Conservation (phyloP, 2,888 invertebrate genomes). For the Busseola fusca region DNA sequence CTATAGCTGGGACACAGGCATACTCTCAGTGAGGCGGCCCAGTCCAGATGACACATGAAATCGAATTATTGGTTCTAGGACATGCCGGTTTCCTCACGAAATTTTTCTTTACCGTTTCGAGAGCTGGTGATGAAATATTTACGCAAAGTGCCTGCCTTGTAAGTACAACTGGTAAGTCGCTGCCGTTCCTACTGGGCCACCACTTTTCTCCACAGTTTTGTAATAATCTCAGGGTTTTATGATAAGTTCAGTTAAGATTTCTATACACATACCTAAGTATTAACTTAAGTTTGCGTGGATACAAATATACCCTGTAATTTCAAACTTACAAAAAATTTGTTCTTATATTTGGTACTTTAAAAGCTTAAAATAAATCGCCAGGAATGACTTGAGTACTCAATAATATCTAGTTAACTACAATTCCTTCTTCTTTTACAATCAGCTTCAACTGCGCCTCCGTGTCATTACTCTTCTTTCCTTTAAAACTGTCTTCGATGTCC, state of each 20-base stretch:
- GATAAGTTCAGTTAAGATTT: background rate
- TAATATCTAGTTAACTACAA: constrained; percentile 45
- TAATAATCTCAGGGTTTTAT: background rate
- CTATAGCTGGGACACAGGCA: too few relatives aligned
- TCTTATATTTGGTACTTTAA: constrained; percentile 40
- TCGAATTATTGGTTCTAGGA: too few relatives aligned
- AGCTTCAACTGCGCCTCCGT: constrained; percentile 80
- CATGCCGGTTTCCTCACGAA: too few relatives aligned
- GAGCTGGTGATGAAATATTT: too few relatives aligned
- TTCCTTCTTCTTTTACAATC: constrained; percentile 69
- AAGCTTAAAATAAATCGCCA: constrained; percentile 15
- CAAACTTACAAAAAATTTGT: constrained; percentile 12
- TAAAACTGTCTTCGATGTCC: constrained; percentile 85
- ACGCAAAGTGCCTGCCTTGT: too few relatives aligned
- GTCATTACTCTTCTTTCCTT: constrained; percentile 75
- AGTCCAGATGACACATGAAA: too few relatives aligned
- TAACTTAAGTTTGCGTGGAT: background rate
- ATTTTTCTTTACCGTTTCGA: too few relatives aligned
- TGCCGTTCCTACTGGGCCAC: background rate
- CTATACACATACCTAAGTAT: background rate
- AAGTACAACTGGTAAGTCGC: too few relatives aligned
- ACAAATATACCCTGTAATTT: constrained; percentile 23
- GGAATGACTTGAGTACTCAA: constrained; percentile 9
- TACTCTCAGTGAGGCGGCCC: too few relatives aligned
- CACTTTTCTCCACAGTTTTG: background rate